Evolutionary conservation across 2,113 vertebrate species (phyloP), one percentile per base, ranked within the genome.

Genomic region (Osmerus eperlanus): DNA sequence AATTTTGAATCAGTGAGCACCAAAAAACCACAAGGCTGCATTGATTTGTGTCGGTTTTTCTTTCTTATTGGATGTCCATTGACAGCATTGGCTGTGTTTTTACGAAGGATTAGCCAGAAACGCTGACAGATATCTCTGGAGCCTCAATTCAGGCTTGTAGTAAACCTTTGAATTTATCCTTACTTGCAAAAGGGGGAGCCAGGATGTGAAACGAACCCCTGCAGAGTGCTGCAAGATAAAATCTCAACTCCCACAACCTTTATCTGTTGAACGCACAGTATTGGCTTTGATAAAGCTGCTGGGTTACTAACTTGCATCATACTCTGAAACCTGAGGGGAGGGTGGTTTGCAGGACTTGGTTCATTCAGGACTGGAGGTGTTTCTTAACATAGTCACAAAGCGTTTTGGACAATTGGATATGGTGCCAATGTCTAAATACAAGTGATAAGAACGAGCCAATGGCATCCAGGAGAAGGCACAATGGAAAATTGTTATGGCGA

Each of bases 281-380:
- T 71, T 53, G 76, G 36, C 52, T 60, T 68, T 64, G 64, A 78
- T 78, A 16, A 41, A 41, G 65, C 23, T 71, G 63, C 72, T 77
- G 70, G 23, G 66, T 68, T 66, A 53, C 68, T 66, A 61, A 72
- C 72, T 74, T 67, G 58, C 63, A 51, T 53, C 1, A 0, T 19
- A 25, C 65, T 23, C 41, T 74, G 52, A 25, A 65, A 68, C 51
- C 41, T 19, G 13, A 64, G 7, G 18, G 13, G 32, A 55, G 59
- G 41, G 36, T 3, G n/a, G 16, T 41, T 55, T 62, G 23, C 58
- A 41, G 54, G 41, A 3, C 15, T 4, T n/a, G 54, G 14, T 56
- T 8, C 9, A 18, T 12, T 21, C 7, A 47, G 9, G 9, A 47
- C 7, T 47, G 9, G 41, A 1, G 1, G 41, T 47, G 41, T 47